Evolutionary conservation across 2,113 vertebrate species (phyloP), one percentile per base, ranked within the genome.

Genomic region (Corythoichthys intestinalis): DNA sequence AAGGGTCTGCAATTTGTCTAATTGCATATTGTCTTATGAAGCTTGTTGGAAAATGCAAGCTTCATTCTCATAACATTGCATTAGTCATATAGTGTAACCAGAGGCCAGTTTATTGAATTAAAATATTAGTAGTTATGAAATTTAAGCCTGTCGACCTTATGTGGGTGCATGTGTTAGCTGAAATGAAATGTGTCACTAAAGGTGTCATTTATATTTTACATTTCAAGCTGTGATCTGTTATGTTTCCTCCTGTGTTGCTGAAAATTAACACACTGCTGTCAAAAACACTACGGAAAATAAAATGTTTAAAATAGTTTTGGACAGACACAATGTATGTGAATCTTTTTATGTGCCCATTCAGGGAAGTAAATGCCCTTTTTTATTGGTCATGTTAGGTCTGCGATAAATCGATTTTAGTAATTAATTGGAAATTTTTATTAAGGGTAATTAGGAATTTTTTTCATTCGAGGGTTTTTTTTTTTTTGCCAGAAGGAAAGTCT

Each of bases 151-250:
- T 3, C 1, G 53, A 48, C 47, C 12, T 3, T 12, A 48, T 3
- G 47, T 2, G 3, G 20, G 53, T 54, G 53, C 53, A 54, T 28
- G 20, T 54, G 6, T 28, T 9, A 15, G 15, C 20, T 15, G 14
- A 8, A 4, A 44, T 13, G 47, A 11, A 48, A 11, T 12, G 57
- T 71, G 67, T 68, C 37, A 48, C 6, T 14, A 4, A 64, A 53
- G 73, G 38, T 44, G 28, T 73, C 77, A 80, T 91, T 89, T 89
- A 66, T 64, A 69, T 58, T 67, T 48, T 67, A 87, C 84, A 84
- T 73, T 76, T 70, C 65, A 54, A 67, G 57, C 71, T 78, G 69
- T 71, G 76, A 86, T 89, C 85, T 76, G 86, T 89, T 86, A 88
- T 81, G 72, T 82, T 82, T 71, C 59, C 39, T 65, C 35, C 60